Evolutionary conservation across 2,888 invertebrate species (phyloP), one percentile per base, ranked within the genome.

Genomic region (Eremobia ochroleuca): DNA sequence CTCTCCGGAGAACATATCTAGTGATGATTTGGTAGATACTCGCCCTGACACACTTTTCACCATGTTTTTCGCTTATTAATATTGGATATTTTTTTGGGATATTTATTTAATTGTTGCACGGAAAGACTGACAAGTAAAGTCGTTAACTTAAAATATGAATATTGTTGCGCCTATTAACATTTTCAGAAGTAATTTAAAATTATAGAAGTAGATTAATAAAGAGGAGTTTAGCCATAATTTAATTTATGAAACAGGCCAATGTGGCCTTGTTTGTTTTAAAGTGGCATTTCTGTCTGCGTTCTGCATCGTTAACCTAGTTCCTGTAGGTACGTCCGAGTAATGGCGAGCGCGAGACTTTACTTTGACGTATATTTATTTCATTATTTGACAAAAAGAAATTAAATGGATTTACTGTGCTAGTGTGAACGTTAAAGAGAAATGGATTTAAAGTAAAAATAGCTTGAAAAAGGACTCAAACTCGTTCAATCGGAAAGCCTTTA

Each of bases 321-420:
- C 69, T 49, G 40, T 31, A 58, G 34, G 64, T 31, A 58, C 43
- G 64, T 76, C 68, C 69, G 64, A 79, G 83, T 73, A 82, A 73
- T 65, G 52, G 72, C 61, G 65, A 64, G 71, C 65, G 46, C 61
- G 40, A 55, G 69, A 61, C 70, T 79, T 82, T 78, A 70, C 86
- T 85, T 74, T 62, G 73, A 82, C 68, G 76, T 69, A 82, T 82
- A 82, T 82, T 82, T 83, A 83, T 81, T 85, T 81, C 68, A 81
- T 81, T 85, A 82, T 81, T 82, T 72, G 82, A 69, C 76, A 72
- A 82, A 85, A 76, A 76, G 3, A 85, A 85, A 85, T 81, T 65
- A 69, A 76, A 72, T 81, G 64, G 61, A 46, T 85, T 76, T 72
- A 76, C 68, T 76, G 72, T 65, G 68, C 71, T 69, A 64, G 81